Evolutionary conservation across 1,140 invertebrate genomes (phyloP).

Genomic region (Chymomyza costata): DNA sequence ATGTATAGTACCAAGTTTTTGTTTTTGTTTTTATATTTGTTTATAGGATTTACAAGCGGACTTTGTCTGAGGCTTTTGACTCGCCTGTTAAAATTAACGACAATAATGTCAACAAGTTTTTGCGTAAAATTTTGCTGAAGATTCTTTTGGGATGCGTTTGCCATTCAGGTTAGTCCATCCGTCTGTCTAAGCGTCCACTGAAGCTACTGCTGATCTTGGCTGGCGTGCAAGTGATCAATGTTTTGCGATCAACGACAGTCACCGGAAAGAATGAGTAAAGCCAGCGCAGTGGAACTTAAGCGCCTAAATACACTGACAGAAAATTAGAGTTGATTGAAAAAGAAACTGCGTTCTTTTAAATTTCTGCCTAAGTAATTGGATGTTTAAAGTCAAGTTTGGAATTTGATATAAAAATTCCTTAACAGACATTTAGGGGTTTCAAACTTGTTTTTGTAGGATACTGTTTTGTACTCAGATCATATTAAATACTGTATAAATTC

Average conservation of each 20-base stretch:
- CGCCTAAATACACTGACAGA: conserved; percentile 30
- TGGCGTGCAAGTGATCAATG: conserved; percentile 58
- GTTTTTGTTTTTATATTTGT: conserved; percentile 45
- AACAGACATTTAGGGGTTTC: too few relatives aligned
- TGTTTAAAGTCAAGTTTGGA: too few relatives aligned
- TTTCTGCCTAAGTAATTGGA: too few relatives aligned
- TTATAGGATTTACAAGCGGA: conserved; percentile 49
- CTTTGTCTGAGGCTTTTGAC: conserved; percentile 23
- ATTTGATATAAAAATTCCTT: too few relatives aligned
- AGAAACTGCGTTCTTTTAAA: too few relatives aligned
- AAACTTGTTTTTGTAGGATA: too few relatives aligned
- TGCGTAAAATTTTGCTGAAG: conserved; percentile 22
- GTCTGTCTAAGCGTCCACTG: conserved; percentile 2
- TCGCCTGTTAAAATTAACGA: conserved; percentile 61
- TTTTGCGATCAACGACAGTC: conserved; percentile 44
- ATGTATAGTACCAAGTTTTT: too few relatives aligned
- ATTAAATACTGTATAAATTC: too few relatives aligned
- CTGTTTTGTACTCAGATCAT: too few relatives aligned
- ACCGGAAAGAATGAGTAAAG: conserved; percentile 43
- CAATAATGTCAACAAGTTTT: conserved; percentile 67
- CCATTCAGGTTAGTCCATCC: background rate
- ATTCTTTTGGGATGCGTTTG: conserved; percentile 5
- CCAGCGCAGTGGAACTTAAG: conserved; percentile 40
- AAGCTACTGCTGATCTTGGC: conserved; percentile 9
- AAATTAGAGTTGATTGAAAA: too few relatives aligned